A percentile compares a stretch with the other conserved stretches of the same genome.
These are phyloP conservation scores for Aromia moschata DNA, from an alignment of 2,888 invertebrate species.

Conservation along the genomic window DNA sequence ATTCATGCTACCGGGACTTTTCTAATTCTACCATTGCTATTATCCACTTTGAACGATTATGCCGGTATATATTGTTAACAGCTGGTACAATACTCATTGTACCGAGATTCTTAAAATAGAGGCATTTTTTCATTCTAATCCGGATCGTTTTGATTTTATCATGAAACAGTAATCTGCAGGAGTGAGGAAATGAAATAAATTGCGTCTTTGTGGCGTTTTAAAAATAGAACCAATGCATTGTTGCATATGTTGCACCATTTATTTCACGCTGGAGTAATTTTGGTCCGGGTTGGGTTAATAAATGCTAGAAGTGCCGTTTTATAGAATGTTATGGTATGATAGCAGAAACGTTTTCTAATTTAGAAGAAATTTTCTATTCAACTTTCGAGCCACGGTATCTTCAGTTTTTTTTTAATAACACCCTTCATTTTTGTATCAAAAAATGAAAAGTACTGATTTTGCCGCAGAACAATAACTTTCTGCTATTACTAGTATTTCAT, in stretches of 20 bases:
- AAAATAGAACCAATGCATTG: background rate
- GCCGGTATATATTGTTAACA: slow-evolving; percentile 24
- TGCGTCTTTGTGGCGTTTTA: background rate
- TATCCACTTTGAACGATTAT: slow-evolving; percentile 25
- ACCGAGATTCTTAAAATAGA: slow-evolving; percentile 10
- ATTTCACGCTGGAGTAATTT: too few species aligned
- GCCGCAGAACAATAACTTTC: too few species aligned
- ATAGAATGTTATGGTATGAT: too few species aligned
- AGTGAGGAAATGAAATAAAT: background rate
- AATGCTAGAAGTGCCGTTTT: too few species aligned
- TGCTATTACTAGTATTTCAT: too few species aligned
- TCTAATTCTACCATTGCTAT: slow-evolving; percentile 38
- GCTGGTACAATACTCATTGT: slow-evolving; percentile 29
- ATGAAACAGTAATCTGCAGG: slow-evolving; percentile 18
- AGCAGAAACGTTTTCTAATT: too few species aligned
- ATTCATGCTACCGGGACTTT: slow-evolving; percentile 33
- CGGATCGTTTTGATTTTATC: slow-evolving; percentile 21
- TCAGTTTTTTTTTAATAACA: too few species aligned
- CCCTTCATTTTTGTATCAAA: too few species aligned
- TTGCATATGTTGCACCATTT: background rate
- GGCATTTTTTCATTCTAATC: slow-evolving; percentile 5
- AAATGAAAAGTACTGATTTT: too few species aligned
- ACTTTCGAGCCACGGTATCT: too few species aligned
- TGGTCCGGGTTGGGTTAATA: too few species aligned
- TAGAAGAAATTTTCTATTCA: too few species aligned